These are phyloP conservation scores for Chromis chromis DNA, from an alignment of 2,797 vertebrate genomes.

Conservation along the genomic window DNA sequence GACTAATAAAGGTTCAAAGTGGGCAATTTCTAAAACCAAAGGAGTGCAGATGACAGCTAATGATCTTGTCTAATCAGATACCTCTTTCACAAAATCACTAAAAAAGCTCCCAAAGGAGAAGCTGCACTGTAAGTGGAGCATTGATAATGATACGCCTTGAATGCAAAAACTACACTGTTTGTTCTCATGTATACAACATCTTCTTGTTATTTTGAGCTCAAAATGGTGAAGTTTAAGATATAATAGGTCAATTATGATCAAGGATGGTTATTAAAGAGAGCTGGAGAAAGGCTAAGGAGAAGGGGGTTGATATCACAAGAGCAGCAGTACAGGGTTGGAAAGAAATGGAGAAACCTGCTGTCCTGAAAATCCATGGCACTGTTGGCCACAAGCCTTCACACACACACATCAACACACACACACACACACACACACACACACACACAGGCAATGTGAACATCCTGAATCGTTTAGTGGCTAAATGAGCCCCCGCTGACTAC, in stretches of 20 bases:
- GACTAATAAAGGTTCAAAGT: constrained; percentile 1
- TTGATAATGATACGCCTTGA: too few relatives aligned
- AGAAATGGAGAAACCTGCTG: constrained; percentile 34
- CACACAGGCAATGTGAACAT: constrained; percentile 41
- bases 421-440: constrained; percentile 24
- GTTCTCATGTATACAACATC: background rate
- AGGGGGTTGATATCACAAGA: background rate
- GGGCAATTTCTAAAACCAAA: background rate
- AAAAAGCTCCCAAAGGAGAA: background rate
- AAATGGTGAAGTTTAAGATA: background rate
- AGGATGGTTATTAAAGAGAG: background rate
- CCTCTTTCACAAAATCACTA: background rate
- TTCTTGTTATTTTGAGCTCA: background rate
- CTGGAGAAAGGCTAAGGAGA: background rate
- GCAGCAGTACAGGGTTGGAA: background rate
- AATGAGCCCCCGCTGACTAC: constrained; percentile 70
- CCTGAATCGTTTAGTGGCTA: constrained; percentile 66
- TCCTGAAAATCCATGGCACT: constrained; percentile 43
- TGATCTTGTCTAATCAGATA: constrained; percentile 6
- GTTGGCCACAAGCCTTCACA: constrained; percentile 26
- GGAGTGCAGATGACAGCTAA: constrained; percentile 3
- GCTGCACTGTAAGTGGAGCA: background rate
- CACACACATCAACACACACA: constrained; percentile 13
- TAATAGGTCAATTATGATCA: background rate
- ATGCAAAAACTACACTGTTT: too few relatives aligned